Conservation (phyloP, 2,113 vertebrate genomes). For the Murina feae region DNA sequence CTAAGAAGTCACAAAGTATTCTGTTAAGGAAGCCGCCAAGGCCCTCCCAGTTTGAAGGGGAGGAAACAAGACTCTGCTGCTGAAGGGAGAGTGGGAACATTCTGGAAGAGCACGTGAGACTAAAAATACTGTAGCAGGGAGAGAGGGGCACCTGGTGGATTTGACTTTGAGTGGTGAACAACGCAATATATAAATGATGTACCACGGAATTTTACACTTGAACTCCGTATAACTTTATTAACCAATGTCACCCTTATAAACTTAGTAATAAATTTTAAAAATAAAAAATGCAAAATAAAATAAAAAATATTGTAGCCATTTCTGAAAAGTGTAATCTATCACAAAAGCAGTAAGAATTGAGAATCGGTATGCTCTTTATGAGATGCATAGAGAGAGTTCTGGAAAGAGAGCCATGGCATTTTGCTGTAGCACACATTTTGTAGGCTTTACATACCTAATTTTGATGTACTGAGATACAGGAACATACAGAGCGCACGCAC, state of each 20-base stretch:
- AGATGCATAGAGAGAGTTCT: neutral
- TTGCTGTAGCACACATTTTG: neutral
- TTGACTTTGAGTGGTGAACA: neutral
- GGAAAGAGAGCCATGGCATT: neutral
- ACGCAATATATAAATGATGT: neutral
- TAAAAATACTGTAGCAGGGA: neutral
- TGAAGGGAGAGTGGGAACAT: neutral
- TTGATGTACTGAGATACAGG: neutral
- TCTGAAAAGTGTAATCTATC: slow-evolving; percentile 8
- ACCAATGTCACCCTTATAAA: neutral
- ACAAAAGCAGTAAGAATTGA: neutral
- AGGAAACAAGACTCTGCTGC: neutral
- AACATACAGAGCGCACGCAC: neutral
- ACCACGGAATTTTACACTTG: neutral
- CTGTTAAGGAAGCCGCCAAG: neutral
- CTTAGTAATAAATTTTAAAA: neutral
- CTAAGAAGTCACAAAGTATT: neutral
- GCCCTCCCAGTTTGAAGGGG: neutral
- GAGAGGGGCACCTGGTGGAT: neutral
- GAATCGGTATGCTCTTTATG: neutral
- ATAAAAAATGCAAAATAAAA: neutral
- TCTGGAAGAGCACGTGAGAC: neutral
- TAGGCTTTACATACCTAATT: neutral
- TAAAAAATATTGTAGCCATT: neutral
- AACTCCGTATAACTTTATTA: neutral